phyloP scores from a whole-genome alignment of 2,113 vertebrate genomes.

The Tautogolabrus adspersus region DNA sequence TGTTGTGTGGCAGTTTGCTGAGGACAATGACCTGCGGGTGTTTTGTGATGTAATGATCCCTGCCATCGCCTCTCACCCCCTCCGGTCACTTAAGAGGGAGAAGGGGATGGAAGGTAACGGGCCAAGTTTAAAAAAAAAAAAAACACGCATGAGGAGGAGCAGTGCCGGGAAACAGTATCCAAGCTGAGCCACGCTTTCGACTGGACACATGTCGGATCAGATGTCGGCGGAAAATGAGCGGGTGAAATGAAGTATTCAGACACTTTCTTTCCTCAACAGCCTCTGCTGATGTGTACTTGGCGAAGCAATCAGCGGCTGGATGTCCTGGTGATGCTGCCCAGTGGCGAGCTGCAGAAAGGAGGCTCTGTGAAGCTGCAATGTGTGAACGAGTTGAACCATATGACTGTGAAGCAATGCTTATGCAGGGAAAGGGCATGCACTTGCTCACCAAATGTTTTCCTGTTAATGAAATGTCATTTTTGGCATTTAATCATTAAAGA shows the following conservation, averaged over 20 bases:
- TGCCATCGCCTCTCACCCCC: constrained; percentile 72
- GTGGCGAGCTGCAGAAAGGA: constrained; percentile 8
- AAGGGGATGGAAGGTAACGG: constrained; percentile 56
- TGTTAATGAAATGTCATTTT: constrained; percentile 55
- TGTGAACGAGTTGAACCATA: constrained; percentile 28
- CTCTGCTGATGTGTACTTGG: neutral
- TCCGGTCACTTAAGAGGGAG: constrained; percentile 43
- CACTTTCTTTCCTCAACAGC: neutral
- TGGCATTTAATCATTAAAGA: constrained; percentile 18
- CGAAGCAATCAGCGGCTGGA: neutral
- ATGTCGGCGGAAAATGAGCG: constrained; percentile 22
- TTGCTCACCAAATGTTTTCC: constrained; percentile 28
- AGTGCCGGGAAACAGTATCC: constrained; percentile 16
- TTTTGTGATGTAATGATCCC: constrained; percentile 79
- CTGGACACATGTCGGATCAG: constrained; percentile 2
- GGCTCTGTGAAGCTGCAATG: constrained; percentile 13
- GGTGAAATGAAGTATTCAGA: neutral
- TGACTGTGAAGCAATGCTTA: constrained; percentile 67
- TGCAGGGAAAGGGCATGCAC: constrained; percentile 47
- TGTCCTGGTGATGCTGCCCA: constrained; percentile 15
- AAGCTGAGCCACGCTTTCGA: constrained; percentile 21
- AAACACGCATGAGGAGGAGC: constrained; percentile 25
- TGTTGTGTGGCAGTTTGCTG: constrained; percentile 76
- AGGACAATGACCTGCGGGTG: constrained; percentile 72
- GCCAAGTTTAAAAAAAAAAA: constrained; percentile 43